Evolutionary conservation across 2,888 invertebrate species (phyloP).

Genomic region (Craniophora ligustri): DNA sequence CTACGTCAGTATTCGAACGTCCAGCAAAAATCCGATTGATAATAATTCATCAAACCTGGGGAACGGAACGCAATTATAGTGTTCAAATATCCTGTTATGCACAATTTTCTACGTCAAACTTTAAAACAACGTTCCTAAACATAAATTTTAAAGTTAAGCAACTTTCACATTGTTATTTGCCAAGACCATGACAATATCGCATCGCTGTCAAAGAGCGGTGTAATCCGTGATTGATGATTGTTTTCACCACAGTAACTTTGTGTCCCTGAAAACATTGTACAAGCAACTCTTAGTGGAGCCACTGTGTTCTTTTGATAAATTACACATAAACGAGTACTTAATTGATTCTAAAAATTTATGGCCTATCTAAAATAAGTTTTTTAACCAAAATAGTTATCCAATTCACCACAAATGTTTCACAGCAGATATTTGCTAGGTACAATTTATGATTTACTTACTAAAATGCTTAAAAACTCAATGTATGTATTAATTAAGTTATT

Average conservation of each 20-base stretch:
- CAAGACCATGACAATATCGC: slow-evolving; percentile 37
- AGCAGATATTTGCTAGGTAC: no score
- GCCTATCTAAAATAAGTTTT: not conserved
- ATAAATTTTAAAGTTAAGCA: slow-evolving; percentile 42
- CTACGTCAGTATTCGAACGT: no score
- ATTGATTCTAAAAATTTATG: not conserved
- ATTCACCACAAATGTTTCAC: no score
- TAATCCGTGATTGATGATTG: slow-evolving; percentile 50
- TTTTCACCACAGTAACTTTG: slow-evolving; percentile 20
- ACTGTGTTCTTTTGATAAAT: slow-evolving; percentile 3
- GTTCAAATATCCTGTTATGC: slow-evolving; percentile 10
- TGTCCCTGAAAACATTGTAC: slow-evolving; percentile 7
- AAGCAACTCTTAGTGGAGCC: slow-evolving; percentile 12
- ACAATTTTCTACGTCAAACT: slow-evolving; percentile 14
- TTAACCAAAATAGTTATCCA: no score
- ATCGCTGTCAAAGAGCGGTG: slow-evolving; percentile 33
- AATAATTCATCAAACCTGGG: slow-evolving; percentile 28
- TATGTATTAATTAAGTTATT: no score
- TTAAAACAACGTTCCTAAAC: slow-evolving; percentile 19
- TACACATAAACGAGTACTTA: not conserved
- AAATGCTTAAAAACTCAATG: no score
- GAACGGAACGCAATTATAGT: slow-evolving; percentile 25
- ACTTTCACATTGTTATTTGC: slow-evolving; percentile 29
- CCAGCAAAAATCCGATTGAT: slow-evolving; percentile 28
- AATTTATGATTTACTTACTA: no score